Conservation (phyloP, 2,797 vertebrate genomes). For the Argentina silus region DNA sequence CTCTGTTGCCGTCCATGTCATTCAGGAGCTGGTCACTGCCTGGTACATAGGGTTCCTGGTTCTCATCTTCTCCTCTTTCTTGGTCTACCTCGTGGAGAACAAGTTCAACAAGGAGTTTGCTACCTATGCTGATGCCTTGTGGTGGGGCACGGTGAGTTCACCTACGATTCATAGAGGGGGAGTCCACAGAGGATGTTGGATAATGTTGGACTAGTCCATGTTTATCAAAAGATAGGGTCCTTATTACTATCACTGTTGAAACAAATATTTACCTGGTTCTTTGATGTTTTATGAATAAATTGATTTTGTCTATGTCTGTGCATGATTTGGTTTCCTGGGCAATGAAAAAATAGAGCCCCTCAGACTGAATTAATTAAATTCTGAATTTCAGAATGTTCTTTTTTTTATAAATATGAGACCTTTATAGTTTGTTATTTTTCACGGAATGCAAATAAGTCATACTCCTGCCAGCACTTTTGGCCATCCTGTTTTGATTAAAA, state of each 20-base stretch:
- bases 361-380: not conserved
- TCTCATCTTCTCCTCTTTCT: conserved; percentile 98
- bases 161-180: not conserved
- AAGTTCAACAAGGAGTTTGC: conserved; percentile 94
- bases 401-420: not conserved
- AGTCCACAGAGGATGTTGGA: not conserved
- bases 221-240: not conserved
- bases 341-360: conserved; percentile 17
- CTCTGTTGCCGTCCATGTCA: conserved; percentile 12
- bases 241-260: not conserved
- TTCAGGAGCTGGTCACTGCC: conserved; percentile 95
- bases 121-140: conserved; percentile 96
- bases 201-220: not conserved
- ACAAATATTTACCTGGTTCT: not conserved
- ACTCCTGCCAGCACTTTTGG: not conserved
- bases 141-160: conserved; percentile 97
- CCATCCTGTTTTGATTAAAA: conserved; percentile 19
- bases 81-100: conserved; percentile 98
- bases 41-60: conserved; percentile 99
- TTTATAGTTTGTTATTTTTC: not conserved
- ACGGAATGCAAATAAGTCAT: not conserved
- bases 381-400: not conserved
- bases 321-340: conserved; percentile 12
- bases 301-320: not conserved
- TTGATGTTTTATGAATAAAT: not conserved